Evolutionary conservation across 2,888 invertebrate species (phyloP).

Genomic region (Octodonta nipae): DNA sequence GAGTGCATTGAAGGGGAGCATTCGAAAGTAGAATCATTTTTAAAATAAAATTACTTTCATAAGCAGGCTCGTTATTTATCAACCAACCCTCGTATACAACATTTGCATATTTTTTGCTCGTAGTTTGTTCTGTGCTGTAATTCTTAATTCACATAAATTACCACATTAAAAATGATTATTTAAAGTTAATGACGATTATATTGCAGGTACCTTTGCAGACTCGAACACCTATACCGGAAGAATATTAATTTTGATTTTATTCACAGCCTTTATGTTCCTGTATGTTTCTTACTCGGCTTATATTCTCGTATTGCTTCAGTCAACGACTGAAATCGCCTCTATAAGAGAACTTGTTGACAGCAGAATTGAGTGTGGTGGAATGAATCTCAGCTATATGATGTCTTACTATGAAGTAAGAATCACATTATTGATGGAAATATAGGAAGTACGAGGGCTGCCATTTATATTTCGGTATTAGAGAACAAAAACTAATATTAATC

Average conservation of each 20-base stretch:
- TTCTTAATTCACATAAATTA: no score
- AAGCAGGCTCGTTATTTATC: no score
- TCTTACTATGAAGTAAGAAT: conserved; percentile 33
- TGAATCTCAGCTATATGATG: conserved; percentile 33
- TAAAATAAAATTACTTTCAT: no score
- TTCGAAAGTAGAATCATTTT: no score
- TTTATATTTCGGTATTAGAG: no score
- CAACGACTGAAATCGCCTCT: conserved; percentile 34
- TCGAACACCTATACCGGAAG: conserved; percentile 31
- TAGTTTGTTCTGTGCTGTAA: no score
- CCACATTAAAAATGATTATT: no score
- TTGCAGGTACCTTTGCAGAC: conserved; percentile 32
- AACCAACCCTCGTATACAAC: no score
- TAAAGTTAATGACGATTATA: conserved; percentile 5
- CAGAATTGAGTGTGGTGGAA: conserved; percentile 32
- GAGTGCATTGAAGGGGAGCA: no score
- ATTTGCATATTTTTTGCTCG: no score
- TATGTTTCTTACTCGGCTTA: conserved; percentile 40
- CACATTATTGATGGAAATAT: not conserved
- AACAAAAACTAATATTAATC: no score
- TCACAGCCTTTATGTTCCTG: conserved; percentile 35
- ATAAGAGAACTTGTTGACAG: conserved; percentile 32
- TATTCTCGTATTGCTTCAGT: conserved; percentile 39
- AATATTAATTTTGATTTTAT: conserved; percentile 33
- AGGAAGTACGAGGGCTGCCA: no score